Evolutionary conservation across 2,113 vertebrate genomes (phyloP), one percentile per base, ranked within the genome.

Genomic region (Ursus arctos): DNA sequence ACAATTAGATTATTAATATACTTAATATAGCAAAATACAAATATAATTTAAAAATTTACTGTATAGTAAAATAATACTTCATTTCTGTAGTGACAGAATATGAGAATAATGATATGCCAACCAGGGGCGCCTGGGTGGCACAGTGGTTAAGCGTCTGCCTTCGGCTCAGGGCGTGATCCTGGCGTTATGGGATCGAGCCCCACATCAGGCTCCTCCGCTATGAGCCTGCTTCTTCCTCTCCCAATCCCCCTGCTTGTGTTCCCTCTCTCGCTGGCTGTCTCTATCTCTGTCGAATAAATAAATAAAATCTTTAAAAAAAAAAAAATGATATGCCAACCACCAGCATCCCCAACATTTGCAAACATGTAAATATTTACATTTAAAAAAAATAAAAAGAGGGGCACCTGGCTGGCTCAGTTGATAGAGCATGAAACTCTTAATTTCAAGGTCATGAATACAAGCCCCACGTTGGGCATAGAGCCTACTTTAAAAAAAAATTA

Each of bases 61-160:
- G n/a, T 33, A 84, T 9, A 16, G 14, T 63, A 91, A 90, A 95
- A 94, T 31, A 74, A 94, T 31, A 74, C 14, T 51, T 53, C 11
- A 72, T 31, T 77, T 31, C 13, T 82, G 90, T 87, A 81, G 67
- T 83, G 43, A 63, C 15, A 88, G 67, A 57, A 47, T 63, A 83
- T 49, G 47, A 88, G 43, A 94, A 91, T 76, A 94, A 91, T 82
- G 31, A 81, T 16, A 69, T 13, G 40, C n/a, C n/a, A 79, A 80
- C 28, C 4, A 77, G 36, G 36, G 36, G 36, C 36, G 36, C 36
- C 36, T 36, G 36, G 36, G 36, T 36, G 36, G 36, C 36, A 36
- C 36, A 36, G 36, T 2, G 36, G 36, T 36, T 36, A 36, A 36
- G 36, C 36, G 36, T 36, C 36, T 36, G 36, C 36, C 36, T 36